These are phyloP conservation scores for Synergus laeviventris DNA, from an alignment of 2,888 invertebrate genomes.

Conservation along the genomic window DNA sequence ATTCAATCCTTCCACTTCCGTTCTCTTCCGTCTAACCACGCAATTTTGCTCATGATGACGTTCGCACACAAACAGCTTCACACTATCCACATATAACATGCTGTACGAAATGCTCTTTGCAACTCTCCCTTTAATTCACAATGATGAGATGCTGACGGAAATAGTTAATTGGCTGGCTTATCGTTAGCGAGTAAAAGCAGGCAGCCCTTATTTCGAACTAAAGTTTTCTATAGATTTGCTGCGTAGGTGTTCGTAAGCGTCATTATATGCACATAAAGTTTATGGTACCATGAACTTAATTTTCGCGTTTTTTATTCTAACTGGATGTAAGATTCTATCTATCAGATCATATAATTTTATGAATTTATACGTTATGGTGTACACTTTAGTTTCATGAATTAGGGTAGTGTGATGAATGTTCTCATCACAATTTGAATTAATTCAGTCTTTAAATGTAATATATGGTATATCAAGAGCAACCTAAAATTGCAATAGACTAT, in stretches of 20 bases:
- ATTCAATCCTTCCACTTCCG: conserved; percentile 5
- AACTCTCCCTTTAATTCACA: neutral
- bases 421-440: too few species aligned
- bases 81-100: neutral
- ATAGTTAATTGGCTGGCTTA: conserved; percentile 4
- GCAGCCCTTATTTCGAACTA: neutral
- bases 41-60: conserved; percentile 11
- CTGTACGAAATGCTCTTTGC: neutral
- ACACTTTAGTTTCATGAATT: neutral
- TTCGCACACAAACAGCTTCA: neutral
- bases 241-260: neutral
- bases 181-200: neutral
- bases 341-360: neutral
- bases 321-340: neutral
- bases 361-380: neutral
- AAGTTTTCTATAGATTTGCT: neutral
- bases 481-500: neutral
- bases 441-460: too few species aligned
- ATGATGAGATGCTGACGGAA: conserved; percentile 1
- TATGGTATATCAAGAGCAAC: neutral
- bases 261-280: neutral
- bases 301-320: neutral
- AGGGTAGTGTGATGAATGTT: too few species aligned
- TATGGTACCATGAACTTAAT: neutral
- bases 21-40: conserved; percentile 7